phyloP scores from a whole-genome alignment of 2,113 vertebrate species.

The Tyto alba region DNA sequence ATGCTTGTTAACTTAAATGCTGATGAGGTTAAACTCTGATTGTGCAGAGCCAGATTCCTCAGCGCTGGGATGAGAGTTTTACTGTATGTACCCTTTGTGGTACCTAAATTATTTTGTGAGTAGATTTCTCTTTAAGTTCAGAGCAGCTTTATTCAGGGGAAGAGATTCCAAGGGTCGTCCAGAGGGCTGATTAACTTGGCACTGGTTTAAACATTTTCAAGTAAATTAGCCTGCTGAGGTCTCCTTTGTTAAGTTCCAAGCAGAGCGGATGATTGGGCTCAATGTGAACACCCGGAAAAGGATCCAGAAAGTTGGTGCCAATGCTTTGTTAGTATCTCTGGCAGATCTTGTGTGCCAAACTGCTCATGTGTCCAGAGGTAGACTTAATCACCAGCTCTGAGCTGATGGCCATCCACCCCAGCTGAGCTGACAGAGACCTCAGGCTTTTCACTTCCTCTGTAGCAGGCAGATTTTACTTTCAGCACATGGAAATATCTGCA shows the following conservation, averaged over 20 bases:
- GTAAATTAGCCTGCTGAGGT: neutral
- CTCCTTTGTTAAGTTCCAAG: slow-evolving; percentile 5
- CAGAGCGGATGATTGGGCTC: neutral
- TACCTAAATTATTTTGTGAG: neutral
- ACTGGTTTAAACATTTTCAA: neutral
- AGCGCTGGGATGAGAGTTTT: neutral
- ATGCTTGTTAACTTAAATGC: neutral
- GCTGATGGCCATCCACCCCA: neutral
- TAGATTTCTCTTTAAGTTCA: neutral
- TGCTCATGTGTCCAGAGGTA: neutral
- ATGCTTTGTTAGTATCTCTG: neutral
- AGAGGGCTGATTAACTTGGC: slow-evolving; percentile 11
- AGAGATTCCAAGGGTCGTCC: neutral
- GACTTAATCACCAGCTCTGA: neutral
- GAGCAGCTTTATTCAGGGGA: neutral
- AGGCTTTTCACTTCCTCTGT: neutral
- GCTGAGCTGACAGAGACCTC: neutral
- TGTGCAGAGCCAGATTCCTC: neutral
- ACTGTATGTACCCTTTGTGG: neutral
- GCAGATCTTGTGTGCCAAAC: neutral
- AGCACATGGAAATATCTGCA: neutral
- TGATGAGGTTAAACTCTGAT: neutral
- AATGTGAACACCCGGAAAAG: neutral
- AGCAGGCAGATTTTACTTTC: neutral
- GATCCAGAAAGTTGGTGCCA: neutral